Evolutionary conservation across 2,888 invertebrate genomes (phyloP).

Genomic region (Drosophila kuntzei): DNA sequence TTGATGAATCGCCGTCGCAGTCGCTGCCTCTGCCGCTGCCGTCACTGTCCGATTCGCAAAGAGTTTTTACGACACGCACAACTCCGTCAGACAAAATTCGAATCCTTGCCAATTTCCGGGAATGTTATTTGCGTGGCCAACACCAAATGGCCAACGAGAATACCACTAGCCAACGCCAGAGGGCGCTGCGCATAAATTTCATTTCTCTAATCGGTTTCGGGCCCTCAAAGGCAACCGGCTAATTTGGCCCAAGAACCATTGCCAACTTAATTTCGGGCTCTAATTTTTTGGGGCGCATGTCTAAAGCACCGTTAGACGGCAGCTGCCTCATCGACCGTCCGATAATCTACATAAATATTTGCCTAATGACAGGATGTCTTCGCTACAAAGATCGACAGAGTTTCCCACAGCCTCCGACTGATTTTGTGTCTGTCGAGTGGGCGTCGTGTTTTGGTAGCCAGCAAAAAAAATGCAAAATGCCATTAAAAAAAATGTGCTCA

Average conservation of each 20-base stretch:
- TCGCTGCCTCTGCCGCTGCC: conserved; percentile 9
- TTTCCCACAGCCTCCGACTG: conserved; percentile 63
- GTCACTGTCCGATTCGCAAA: conserved; percentile 73
- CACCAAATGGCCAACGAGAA: conserved; percentile 15
- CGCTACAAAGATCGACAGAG: conserved; percentile 28
- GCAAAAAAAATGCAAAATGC: conserved; percentile 44
- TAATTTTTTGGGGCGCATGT: conserved; percentile 50
- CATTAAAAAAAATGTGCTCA: conserved; percentile 60
- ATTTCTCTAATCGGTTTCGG: conserved; percentile 54
- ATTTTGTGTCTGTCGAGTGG: conserved; percentile 55
- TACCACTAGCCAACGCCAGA: conserved; percentile 63
- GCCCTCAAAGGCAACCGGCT: conserved; percentile 60
- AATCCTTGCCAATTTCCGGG: conserved; percentile 82
- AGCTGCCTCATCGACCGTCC: conserved; percentile 45
- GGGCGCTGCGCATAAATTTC: conserved; percentile 71
- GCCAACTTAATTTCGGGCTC: conserved; percentile 57
- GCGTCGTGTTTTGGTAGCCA: conserved; percentile 70
- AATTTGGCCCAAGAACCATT: conserved; percentile 35
- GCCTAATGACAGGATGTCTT: conserved; percentile 77
- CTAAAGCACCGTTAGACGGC: conserved; percentile 64
- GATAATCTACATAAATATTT: conserved; percentile 77
- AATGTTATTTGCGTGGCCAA: conserved; percentile 67
- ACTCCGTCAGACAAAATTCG: conserved; percentile 31
- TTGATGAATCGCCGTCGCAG: conserved; percentile 59
- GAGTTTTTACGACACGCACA: conserved; percentile 78